These are phyloP conservation scores for Crepidodera aurea DNA, from an alignment of 2,888 invertebrate genomes.

Conservation along the genomic window DNA sequence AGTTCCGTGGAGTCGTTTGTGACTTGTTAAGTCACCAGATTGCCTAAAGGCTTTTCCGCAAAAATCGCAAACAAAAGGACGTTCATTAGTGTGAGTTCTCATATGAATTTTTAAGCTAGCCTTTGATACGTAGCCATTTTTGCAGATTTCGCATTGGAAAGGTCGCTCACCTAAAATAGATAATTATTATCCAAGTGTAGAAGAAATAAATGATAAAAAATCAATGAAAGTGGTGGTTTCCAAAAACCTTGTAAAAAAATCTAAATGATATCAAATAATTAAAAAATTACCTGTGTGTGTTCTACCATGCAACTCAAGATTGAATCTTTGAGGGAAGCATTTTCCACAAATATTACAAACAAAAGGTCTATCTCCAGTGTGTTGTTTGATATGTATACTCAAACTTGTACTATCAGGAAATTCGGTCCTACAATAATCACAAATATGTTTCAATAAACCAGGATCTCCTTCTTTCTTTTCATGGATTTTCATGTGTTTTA, in stretches of 20 bases:
- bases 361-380: conserved; percentile 61
- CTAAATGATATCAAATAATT: no score
- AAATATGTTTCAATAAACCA: conserved; percentile 60
- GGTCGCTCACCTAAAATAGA: conserved; percentile 58
- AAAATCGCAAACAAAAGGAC: conserved; percentile 61
- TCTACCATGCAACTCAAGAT: conserved; percentile 60
- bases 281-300: conserved; percentile 59
- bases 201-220: no score
- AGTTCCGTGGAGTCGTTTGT: conserved; percentile 61
- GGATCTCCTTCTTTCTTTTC: conserved; percentile 62
- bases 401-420: conserved; percentile 57
- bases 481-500: conserved; percentile 63
- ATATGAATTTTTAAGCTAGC: conserved; percentile 62
- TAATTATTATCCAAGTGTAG: no score
- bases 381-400: conserved; percentile 61
- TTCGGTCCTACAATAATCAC: conserved; percentile 62
- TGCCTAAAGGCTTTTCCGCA: conserved; percentile 62
- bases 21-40: conserved; percentile 61
- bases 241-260: no score
- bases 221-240: no score
- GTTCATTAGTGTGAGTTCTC: conserved; percentile 62
- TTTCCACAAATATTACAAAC: conserved; percentile 61
- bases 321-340: conserved; percentile 61
- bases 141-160: conserved; percentile 61
- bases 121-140: conserved; percentile 62